These are phyloP conservation scores for Pristionchus exspectatus DNA, from an alignment of 2,888 invertebrate genomes.

Conservation along the genomic window DNA sequence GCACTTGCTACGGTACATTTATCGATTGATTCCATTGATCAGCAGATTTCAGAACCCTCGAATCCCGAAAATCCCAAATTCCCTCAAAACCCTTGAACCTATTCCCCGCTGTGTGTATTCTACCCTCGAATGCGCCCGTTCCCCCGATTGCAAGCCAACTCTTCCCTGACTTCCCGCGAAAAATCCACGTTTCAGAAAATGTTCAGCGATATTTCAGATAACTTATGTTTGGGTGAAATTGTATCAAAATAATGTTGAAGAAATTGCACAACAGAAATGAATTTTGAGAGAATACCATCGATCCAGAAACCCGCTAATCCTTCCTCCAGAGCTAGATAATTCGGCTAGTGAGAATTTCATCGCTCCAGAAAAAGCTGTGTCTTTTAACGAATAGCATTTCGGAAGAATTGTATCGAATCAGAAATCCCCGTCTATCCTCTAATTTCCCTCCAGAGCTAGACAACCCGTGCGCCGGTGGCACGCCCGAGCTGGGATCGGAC, in stretches of 20 bases:
- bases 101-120: background rate
- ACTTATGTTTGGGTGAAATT: too few species aligned
- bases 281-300: background rate
- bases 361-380: too few species aligned
- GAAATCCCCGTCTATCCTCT: background rate
- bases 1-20: conserved; percentile 73
- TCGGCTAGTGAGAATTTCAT: too few species aligned
- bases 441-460: conserved; percentile 69
- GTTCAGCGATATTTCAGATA: background rate
- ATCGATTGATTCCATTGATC: background rate
- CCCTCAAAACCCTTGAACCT: background rate
- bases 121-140: background rate
- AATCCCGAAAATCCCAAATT: background rate
- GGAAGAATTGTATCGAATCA: background rate
- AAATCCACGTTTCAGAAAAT: background rate
- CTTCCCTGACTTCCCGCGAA: background rate
- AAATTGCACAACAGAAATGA: too few species aligned
- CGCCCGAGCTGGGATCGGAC: conserved; percentile 70
- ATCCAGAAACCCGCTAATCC: background rate
- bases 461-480: conserved; percentile 76
- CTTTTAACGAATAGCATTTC: background rate
- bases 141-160: conserved; percentile 1
- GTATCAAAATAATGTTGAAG: background rate
- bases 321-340: background rate
- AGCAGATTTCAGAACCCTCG: background rate